Base-by-base conservation (phyloP, 1,140 invertebrate genomes). In the Bombus terrestris region DNA sequence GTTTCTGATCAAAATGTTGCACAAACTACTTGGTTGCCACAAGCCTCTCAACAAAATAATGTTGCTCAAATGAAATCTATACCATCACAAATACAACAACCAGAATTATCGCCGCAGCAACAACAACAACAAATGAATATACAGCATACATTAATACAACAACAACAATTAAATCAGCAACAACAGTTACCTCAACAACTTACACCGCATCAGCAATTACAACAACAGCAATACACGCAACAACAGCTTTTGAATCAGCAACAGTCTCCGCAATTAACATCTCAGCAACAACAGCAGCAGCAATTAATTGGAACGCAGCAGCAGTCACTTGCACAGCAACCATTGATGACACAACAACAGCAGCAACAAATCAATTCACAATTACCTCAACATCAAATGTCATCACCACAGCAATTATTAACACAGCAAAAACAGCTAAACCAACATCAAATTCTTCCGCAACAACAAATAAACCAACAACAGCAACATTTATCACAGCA, bases 1-100 rank as follows among this genome's bases (percentile, higher is more conserved):
- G 94, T 95, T 18, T 93, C 95, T 53, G 95, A 95, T 59, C 93
- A 95, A 41, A 93, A 95, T 88, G 92, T 95, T 68, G 95, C 92
- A 93, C 94, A 82, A 87, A 93, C 93, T 93, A 91, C 93, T 93
- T 91, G 95, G 95, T 83, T 94, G 92, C 93, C 92, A 74, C 77
- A 94, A 94, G 85, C 93, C 89, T 88, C 93, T 91, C 90, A 94
- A 91, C 89, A 94, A 92, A 86, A 82, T 82, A 92, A 93, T 92
- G 64, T 95, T 93, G 85, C 90, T 93, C 82, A 93, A 91, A 86
- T 94, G 92, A 89, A 95, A 93, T 39, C 89, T 66, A 85, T 93
- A 62, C 92, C 90, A 35, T 79, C 88, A 66, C 91, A 91, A 80
- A 89, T 88, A 39, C 89, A 88, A 47, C 78, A 89, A 80, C 74